phyloP scores from a whole-genome alignment of 2,888 invertebrate species.

The Camponotus fellah region DNA sequence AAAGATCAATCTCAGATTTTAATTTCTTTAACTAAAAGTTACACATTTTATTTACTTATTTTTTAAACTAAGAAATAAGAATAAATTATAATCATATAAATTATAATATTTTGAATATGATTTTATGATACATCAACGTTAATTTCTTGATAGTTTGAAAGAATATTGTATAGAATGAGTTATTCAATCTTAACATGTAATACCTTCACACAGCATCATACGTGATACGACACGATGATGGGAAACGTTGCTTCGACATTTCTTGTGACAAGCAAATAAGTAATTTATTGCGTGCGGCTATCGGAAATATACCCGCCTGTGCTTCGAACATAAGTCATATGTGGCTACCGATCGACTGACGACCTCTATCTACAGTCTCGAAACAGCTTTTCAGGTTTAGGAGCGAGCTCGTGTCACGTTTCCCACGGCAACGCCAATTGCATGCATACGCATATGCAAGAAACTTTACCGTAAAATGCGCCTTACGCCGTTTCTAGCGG shows the following conservation, averaged over 20 bases:
- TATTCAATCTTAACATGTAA: constrained; percentile 19
- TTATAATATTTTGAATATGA: background rate
- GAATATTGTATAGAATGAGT: background rate
- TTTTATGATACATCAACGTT: constrained; percentile 2
- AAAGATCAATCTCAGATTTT: constrained; percentile 20
- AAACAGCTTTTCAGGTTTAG: constrained; percentile 75
- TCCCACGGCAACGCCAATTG: constrained; percentile 77
- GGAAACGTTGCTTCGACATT: constrained; percentile 50
- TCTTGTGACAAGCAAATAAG: constrained; percentile 70
- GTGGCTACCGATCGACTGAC: constrained; percentile 48
- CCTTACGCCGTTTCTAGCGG: constrained; percentile 67
- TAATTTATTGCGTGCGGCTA: constrained; percentile 69
- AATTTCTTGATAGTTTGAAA: background rate
- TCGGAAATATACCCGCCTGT: constrained; percentile 6
- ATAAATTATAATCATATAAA: too few species aligned
- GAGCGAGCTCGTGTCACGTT: constrained; percentile 79
- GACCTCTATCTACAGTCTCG: constrained; percentile 72
- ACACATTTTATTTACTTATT: background rate
- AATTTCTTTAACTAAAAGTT: constrained; percentile 9
- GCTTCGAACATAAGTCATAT: constrained; percentile 12
- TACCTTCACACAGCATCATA: constrained; percentile 25
- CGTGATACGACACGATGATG: constrained; percentile 58
- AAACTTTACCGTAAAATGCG: constrained; percentile 70
- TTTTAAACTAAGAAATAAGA: background rate
- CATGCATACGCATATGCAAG: constrained; percentile 69